phyloP scores from a whole-genome alignment of 1,140 invertebrate genomes.

The Heliconius himera region DNA sequence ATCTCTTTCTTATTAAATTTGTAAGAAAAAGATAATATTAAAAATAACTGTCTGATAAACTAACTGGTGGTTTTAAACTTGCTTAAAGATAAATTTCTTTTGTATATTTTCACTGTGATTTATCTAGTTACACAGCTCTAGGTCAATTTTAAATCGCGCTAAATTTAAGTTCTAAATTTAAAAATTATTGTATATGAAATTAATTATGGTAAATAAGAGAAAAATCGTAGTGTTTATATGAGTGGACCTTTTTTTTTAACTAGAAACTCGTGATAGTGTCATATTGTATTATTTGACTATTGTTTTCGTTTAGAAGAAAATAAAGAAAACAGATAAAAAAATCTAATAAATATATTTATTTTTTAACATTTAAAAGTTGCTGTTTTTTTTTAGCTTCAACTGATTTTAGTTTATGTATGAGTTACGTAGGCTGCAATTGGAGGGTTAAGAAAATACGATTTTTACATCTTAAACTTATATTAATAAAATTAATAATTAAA shows the following conservation, averaged over 20 bases:
- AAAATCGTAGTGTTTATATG: background rate
- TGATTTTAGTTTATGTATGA: background rate
- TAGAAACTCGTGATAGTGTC: slow-evolving; percentile 2
- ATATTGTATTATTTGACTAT: slow-evolving; percentile 1
- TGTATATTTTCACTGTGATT: background rate
- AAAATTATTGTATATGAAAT: background rate
- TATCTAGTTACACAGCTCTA: slow-evolving; percentile 8
- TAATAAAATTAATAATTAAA: too few relatives aligned
- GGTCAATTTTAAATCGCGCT: background rate
- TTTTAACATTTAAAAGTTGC: slow-evolving; percentile 8
- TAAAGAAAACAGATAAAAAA: background rate
- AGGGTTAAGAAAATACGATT: too few relatives aligned
- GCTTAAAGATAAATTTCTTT: background rate
- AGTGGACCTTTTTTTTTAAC: background rate
- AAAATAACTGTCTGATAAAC: background rate
- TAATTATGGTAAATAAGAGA: background rate
- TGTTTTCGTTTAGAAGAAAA: background rate
- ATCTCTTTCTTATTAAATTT: background rate
- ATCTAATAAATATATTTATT: slow-evolving; percentile 9
- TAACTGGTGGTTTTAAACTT: background rate
- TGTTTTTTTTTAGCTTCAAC: background rate
- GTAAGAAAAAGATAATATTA: background rate
- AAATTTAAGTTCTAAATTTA: background rate
- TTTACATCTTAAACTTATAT: too few relatives aligned
- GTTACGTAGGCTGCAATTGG: too few relatives aligned